A percentile compares a stretch with the other conserved stretches of the same genome.
These are phyloP conservation scores for Malachius bipustulatus DNA, from an alignment of 2,888 invertebrate species.

Conservation along the genomic window DNA sequence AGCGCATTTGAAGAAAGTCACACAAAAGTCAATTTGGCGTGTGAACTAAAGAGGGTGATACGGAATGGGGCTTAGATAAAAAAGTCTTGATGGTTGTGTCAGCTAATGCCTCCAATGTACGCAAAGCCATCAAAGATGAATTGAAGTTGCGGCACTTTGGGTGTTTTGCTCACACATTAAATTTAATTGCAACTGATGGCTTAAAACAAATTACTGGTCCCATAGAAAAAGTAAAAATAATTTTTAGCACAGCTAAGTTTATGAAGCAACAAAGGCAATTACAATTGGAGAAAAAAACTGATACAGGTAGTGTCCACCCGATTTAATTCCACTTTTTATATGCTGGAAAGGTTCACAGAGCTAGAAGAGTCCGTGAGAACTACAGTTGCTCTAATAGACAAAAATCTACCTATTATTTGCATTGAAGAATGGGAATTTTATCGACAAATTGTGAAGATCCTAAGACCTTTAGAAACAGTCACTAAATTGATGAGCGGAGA, in stretches of 20 bases:
- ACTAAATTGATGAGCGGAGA: background rate
- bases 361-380: background rate
- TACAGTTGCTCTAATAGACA: background rate
- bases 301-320: background rate
- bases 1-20: too few species aligned
- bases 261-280: background rate
- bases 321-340: background rate
- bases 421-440: background rate
- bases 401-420: background rate
- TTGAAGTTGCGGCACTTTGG: slow-evolving; percentile 3
- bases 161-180: background rate
- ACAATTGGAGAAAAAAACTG: background rate
- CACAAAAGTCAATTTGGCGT: background rate
- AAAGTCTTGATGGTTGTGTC: background rate
- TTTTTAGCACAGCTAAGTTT: background rate
- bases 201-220: background rate
- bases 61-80: background rate
- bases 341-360: background rate
- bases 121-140: background rate
- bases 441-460: background rate
- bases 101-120: background rate
- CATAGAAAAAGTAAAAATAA: background rate
- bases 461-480: background rate
- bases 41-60: background rate
- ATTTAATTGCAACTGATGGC: background rate